phyloP scores from a whole-genome alignment of 2,888 invertebrate species.

The Drosophila melanosoma region DNA sequence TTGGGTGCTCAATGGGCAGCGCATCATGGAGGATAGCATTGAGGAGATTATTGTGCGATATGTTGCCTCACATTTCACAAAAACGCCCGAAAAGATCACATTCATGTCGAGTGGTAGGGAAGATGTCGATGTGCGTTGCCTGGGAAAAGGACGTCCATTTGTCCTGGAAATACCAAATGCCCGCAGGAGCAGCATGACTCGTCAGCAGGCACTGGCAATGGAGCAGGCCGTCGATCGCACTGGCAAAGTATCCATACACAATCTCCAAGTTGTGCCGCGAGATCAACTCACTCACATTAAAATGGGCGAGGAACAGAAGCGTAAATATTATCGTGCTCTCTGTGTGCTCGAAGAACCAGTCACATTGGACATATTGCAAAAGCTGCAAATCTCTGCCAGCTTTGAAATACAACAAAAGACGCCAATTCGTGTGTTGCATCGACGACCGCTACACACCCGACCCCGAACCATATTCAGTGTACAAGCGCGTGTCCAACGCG shows the following conservation, averaged over 20 bases:
- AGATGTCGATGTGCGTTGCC: slow-evolving; percentile 97
- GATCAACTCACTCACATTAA: slow-evolving; percentile 90
- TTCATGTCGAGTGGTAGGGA: slow-evolving; percentile 97
- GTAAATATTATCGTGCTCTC: slow-evolving; percentile 94
- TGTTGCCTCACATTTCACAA: slow-evolving; percentile 87
- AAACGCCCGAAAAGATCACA: slow-evolving; percentile 86
- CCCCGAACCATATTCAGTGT: slow-evolving; percentile 89
- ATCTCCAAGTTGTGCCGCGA: slow-evolving; percentile 89
- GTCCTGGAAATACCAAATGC: slow-evolving; percentile 93
- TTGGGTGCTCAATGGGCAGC: slow-evolving; percentile 88
- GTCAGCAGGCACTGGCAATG: slow-evolving; percentile 86
- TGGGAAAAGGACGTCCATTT: slow-evolving; percentile 97
- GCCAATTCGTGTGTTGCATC: slow-evolving; percentile 95
- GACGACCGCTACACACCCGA: slow-evolving; percentile 91
- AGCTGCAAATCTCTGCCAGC: slow-evolving; percentile 83
- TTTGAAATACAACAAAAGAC: slow-evolving; percentile 92
- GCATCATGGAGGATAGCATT: slow-evolving; percentile 94
- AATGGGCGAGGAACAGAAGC: slow-evolving; percentile 94
- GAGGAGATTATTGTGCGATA: slow-evolving; percentile 93
- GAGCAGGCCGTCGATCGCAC: slow-evolving; percentile 86
- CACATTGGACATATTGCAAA: slow-evolving; percentile 86
- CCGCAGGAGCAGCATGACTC: slow-evolving; percentile 86
- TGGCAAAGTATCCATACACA: slow-evolving; percentile 87
- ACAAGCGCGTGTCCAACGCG: slow-evolving; percentile 86
- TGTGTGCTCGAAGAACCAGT: slow-evolving; percentile 86